These are phyloP conservation scores for Sarcophaga bullata DNA, from an alignment of 1,140 invertebrate genomes.

Conservation along the genomic window DNA sequence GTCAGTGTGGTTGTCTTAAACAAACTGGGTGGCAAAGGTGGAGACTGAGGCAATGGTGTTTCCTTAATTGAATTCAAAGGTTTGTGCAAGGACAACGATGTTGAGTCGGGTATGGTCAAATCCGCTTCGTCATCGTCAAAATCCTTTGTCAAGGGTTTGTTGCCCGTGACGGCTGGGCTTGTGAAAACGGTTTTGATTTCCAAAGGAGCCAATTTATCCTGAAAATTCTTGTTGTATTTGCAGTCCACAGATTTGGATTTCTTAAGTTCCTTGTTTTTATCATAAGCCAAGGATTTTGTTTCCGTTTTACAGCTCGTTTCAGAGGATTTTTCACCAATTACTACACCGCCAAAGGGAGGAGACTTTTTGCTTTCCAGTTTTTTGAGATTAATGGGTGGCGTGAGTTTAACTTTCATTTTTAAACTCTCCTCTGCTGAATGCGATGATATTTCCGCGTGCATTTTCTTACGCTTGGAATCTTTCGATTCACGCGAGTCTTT, in stretches of 20 bases:
- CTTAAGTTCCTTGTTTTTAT: neutral
- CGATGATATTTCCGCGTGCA: slow-evolving; percentile 63
- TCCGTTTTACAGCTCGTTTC: too few species aligned
- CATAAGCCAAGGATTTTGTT: too few species aligned
- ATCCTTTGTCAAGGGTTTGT: slow-evolving; percentile 4
- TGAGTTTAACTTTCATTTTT: slow-evolving; percentile 64
- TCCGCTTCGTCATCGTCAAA: slow-evolving; percentile 33
- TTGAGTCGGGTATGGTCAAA: neutral
- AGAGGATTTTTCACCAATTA: too few species aligned
- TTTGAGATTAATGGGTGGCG: slow-evolving; percentile 50
- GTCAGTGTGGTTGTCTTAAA: slow-evolving; percentile 53
- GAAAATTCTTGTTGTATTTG: neutral
- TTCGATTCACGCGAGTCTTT: slow-evolving; percentile 61
- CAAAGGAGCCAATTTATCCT: slow-evolving; percentile 26
- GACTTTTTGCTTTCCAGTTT: slow-evolving; percentile 56
- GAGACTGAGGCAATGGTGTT: slow-evolving; percentile 53
- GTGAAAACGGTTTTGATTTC: slow-evolving; percentile 53
- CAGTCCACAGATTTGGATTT: neutral
- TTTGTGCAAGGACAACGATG: slow-evolving; percentile 42
- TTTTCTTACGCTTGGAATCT: slow-evolving; percentile 56
- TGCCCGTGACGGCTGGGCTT: slow-evolving; percentile 48
- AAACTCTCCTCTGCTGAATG: slow-evolving; percentile 56
- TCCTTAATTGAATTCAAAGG: slow-evolving; percentile 47
- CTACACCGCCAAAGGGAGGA: slow-evolving; percentile 30
- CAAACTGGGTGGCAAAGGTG: slow-evolving; percentile 61